Base-by-base conservation (phyloP, 1,140 invertebrate genomes). In the Caerostris extrusa region DNA sequence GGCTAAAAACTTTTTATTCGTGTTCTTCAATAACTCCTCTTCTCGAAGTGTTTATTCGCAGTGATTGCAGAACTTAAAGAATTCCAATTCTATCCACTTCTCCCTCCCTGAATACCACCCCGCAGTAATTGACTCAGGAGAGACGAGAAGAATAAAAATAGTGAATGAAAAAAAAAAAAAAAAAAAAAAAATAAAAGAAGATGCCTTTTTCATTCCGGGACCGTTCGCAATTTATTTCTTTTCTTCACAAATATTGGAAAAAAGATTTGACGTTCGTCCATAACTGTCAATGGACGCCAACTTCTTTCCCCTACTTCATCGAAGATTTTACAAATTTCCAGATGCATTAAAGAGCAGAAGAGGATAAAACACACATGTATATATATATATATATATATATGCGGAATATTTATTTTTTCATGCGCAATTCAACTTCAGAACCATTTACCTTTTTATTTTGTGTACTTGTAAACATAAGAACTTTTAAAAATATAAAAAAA, bases 31-130 rank as follows among this genome's bases (percentile, higher is more conserved):
- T 7, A 34, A 19, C n/a, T 34, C 67, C n/a, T 34, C 67, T 19
- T 71, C 67, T 71, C 67, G 17, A 71, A 71, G 67, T 71, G n/a
- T 71, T 71, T 71, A 71, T 71, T 71, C 67, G 4, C 67, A n/a
- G n/a, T 71, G 67, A 71, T 71, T 71, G 67, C 19, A 7, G 7
- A 71, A 19, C 67, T 69, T 69, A 69, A 19, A 71, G 19, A 34
- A 71, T 71, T 71, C 67, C 19, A 34, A 71, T 71, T 71, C 19
- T 34, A 19, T 71, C 34, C 67, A 71, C 19, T 71, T 19, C 67
- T 34, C 5, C 67, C 34, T 34, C 8, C 8, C 19, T 71, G 67
- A 50, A 71, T 71, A 71, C 34, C n/a, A 19, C 67, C 67, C 67
- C 7, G 19, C 34, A 71, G 67, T 71, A 71, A 71, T 71, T 71